Conservation (phyloP, 2,797 vertebrate species). For the Holocentrus rufus region DNA sequence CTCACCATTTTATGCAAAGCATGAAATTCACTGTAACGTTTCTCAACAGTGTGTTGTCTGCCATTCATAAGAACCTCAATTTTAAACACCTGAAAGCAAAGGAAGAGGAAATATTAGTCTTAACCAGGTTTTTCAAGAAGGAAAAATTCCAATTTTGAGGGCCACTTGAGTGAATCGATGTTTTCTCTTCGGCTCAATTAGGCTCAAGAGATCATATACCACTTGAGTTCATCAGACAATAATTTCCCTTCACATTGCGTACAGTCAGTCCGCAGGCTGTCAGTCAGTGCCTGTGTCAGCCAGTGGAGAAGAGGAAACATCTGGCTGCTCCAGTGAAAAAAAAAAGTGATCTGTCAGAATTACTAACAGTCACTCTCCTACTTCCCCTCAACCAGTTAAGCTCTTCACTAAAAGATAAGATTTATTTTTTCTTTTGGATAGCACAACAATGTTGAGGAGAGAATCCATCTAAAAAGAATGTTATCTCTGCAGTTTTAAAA, state of each 20-base stretch:
- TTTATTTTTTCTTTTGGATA: neutral
- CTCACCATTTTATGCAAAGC: constrained; percentile 96
- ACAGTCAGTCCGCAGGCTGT: neutral
- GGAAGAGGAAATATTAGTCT: constrained; percentile 26
- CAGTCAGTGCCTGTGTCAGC: constrained; percentile 51
- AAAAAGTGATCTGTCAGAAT: constrained; percentile 21
- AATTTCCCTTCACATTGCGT: constrained; percentile 3
- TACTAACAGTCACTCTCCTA: constrained; percentile 10
- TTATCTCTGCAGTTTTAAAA: constrained; percentile 15
- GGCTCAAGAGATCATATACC: neutral
- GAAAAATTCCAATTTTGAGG: neutral
- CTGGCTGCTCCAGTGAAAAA: constrained; percentile 29
- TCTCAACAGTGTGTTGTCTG: constrained; percentile 94
- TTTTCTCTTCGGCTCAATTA: neutral
- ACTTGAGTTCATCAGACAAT: neutral
- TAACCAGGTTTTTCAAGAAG: neutral
- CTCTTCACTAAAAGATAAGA: constrained; percentile 15
- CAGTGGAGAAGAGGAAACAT: constrained; percentile 67
- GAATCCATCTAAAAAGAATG: constrained; percentile 26
- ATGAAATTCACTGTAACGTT: constrained; percentile 98
- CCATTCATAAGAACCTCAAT: constrained; percentile 95
- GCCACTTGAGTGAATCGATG: neutral
- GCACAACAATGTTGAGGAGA: constrained; percentile 35
- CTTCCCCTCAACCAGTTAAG: constrained; percentile 49
- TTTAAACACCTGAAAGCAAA: constrained; percentile 90